Evolutionary conservation across 2,888 invertebrate species (phyloP), one percentile per base, ranked within the genome.

Genomic region (Alentia gelatinosa): DNA sequence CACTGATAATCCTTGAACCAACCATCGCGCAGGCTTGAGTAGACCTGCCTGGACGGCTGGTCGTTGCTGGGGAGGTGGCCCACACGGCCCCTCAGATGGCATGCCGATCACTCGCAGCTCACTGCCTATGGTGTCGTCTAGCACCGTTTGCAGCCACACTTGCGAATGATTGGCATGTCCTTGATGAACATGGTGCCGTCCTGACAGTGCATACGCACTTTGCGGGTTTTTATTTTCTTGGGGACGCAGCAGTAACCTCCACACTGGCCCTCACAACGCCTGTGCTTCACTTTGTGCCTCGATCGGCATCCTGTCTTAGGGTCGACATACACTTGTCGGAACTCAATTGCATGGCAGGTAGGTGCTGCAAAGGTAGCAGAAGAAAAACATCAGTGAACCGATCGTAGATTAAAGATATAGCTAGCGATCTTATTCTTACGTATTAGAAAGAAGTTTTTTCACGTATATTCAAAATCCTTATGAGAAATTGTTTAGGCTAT

Each of bases 141-240:
- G 92, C 96, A 95, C 83, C 92, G 93, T 91, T 94, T 98, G 97
- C 99, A 99, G 94, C 98, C 98, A 97, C 99, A 99, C 96, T 99
- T 99, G 96, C 99, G 98, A 96, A 99, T 98, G 96, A 99, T 98
- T 95, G 99, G 99, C 95, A 99, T 97, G 96, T 99, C 98, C 97
- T 98, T 98, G 96, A 98, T 98, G 97, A 98, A 99, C 92, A 98
- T 98, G 91, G 98, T 98, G 93, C 99, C 98, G 96, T 99, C 98
- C 93, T 93, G 91, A 97, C 99, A 99, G 94, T 98, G 97, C 94
- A 99, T 97, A 94, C 98, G 98, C 94, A 99, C 98, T 97, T 98
- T 98, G 96, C 99, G 97, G 96, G 98, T 97, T 97, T 99, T 98
- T 94, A 98, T 98, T 96, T 98, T 98, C 95, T 98, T 97, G 1